A percentile compares a stretch with the other conserved stretches of the same genome.
Evolutionary conservation across 2,888 invertebrate species (phyloP).

Genomic region (Endotricha flammealis): DNA sequence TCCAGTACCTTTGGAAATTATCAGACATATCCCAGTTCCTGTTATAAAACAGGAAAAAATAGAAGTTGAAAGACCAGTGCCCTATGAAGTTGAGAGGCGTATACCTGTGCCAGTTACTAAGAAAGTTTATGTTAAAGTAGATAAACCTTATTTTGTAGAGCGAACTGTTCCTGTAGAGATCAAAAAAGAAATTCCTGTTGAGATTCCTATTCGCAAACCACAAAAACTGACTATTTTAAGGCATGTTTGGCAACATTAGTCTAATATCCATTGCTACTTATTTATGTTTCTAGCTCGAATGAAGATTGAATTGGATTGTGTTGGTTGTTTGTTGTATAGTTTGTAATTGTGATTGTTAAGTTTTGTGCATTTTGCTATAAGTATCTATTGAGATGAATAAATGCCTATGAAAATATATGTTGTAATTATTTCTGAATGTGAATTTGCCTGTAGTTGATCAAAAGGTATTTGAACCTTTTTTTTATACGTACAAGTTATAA

Average conservation of each 20-base stretch:
- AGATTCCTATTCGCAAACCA: slow-evolving; percentile 28
- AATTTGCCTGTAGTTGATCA: too few species aligned
- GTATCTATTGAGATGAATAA: slow-evolving; percentile 3
- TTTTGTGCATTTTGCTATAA: slow-evolving; percentile 6
- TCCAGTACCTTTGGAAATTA: slow-evolving; percentile 33
- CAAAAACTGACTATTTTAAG: slow-evolving; percentile 39
- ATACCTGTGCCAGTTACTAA: slow-evolving; percentile 28
- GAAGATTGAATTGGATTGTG: background rate
- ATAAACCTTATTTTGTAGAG: slow-evolving; percentile 36
- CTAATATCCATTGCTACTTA: slow-evolving; percentile 16
- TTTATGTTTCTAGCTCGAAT: slow-evolving; percentile 18
- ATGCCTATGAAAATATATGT: slow-evolving; percentile 1
- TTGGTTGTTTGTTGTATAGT: background rate
- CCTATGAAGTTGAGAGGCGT: slow-evolving; percentile 29
- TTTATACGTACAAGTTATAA: too few species aligned
- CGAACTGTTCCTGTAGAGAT: slow-evolving; percentile 31
- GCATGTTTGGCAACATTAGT: slow-evolving; percentile 47
- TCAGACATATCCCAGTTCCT: slow-evolving; percentile 31
- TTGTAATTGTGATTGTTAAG: slow-evolving; percentile 12
- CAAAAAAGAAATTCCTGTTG: slow-evolving; percentile 30
- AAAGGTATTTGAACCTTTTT: too few species aligned
- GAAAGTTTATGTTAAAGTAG: slow-evolving; percentile 36
- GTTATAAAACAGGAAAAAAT: slow-evolving; percentile 30
- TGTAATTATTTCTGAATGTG: background rate
- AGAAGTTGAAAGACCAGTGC: slow-evolving; percentile 32